A percentile compares a stretch with the other conserved stretches of the same genome.
These are phyloP conservation scores for Botia kubotai DNA, from an alignment of 2,797 vertebrate species.

Conservation along the genomic window DNA sequence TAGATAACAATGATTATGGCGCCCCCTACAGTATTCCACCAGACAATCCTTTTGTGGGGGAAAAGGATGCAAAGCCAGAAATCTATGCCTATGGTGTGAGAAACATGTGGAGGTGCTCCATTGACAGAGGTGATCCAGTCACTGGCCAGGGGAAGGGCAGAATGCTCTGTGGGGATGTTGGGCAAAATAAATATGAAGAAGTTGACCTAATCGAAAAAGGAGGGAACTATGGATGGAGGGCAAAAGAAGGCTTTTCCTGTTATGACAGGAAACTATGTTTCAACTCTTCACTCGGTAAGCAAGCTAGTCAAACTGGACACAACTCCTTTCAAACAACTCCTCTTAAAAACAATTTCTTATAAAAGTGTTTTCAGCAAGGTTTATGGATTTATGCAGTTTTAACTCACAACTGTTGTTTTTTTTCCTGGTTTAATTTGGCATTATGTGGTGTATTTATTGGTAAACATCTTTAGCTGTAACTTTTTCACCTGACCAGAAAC, in stretches of 20 bases:
- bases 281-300: conserved; percentile 82
- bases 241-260: conserved; percentile 86
- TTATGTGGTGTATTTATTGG: not conserved
- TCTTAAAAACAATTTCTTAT: not conserved
- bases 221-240: conserved; percentile 86
- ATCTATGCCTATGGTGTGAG: conserved; percentile 85
- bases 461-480: not conserved
- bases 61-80: conserved; percentile 74
- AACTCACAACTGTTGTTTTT: not conserved
- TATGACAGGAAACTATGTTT: conserved; percentile 83
- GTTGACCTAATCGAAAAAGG: conserved; percentile 83
- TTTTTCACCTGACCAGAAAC: not conserved
- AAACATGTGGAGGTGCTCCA: conserved; percentile 88
- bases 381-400: not conserved
- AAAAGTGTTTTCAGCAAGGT: not conserved
- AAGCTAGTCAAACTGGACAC: not conserved
- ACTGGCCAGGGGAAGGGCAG: conserved; percentile 75
- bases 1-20: conserved; percentile 75
- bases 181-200: conserved; percentile 86
- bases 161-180: conserved; percentile 85
- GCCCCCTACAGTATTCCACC: conserved; percentile 81
- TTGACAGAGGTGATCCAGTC: conserved; percentile 80
- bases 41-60: conserved; percentile 82
- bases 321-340: not conserved
- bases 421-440: not conserved